Percentiles rank a stretch among this genome's conserved stretches.
Evolutionary conservation across 2,113 vertebrate genomes (phyloP).

Genomic region (Capreolus pygargus): DNA sequence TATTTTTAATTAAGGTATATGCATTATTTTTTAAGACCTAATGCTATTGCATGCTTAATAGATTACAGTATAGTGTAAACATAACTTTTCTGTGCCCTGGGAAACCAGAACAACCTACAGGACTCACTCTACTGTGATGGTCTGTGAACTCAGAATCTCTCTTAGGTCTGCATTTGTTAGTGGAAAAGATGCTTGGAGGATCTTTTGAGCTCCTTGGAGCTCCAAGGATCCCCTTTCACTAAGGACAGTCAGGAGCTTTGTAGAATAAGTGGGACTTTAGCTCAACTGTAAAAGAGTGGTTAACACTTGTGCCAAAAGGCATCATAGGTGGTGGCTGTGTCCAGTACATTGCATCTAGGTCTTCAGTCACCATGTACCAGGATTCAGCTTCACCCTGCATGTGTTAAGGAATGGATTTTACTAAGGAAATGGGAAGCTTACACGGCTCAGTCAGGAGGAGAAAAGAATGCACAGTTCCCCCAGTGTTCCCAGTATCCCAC

Average conservation of each 20-base stretch:
- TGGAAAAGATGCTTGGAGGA: neutral
- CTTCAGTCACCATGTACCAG: neutral
- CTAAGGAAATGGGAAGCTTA: neutral
- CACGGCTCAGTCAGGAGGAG: neutral
- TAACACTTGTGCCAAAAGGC: neutral
- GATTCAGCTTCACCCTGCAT: neutral
- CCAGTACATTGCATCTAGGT: neutral
- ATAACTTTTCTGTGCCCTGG: neutral
- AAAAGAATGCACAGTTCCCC: neutral
- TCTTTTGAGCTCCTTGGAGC: neutral
- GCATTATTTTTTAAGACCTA: neutral
- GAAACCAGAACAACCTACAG: neutral
- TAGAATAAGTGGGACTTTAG: neutral
- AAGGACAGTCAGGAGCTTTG: neutral
- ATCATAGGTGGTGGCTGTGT: neutral
- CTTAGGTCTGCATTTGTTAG: neutral
- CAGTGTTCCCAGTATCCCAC: neutral
- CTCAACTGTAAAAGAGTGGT: neutral
- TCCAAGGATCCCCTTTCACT: neutral
- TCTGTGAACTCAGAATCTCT: neutral
- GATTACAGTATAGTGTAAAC: neutral
- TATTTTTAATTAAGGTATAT: neutral
- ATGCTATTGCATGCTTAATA: neutral
- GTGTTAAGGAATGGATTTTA: neutral
- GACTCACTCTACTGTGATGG: neutral